Percentiles rank a stretch among this genome's conserved stretches.
Evolutionary conservation across 2,113 vertebrate species (phyloP).

Genomic region (Hypomesus transpacificus): DNA sequence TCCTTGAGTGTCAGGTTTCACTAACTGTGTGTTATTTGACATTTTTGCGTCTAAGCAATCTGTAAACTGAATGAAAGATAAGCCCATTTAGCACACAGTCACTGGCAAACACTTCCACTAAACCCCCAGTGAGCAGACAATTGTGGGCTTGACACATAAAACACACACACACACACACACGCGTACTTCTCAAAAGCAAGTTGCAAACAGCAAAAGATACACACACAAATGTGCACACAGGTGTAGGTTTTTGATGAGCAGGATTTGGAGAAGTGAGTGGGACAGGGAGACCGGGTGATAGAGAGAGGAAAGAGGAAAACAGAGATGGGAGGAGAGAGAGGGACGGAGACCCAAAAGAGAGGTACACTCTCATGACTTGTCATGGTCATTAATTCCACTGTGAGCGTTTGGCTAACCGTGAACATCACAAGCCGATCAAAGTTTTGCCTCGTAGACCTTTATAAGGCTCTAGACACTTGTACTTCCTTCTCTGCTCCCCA

Average conservation of each 20-base stretch:
- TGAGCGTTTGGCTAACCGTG: slow-evolving; percentile 1
- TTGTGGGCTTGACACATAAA: background rate
- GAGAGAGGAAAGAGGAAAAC: background rate
- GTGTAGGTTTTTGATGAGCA: too few relatives aligned
- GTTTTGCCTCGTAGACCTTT: background rate
- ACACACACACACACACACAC: slow-evolving; percentile 9
- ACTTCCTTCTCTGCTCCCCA: background rate
- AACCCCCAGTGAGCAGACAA: background rate
- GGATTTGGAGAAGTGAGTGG: background rate
- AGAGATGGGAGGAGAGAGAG: slow-evolving; percentile 8
- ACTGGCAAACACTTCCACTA: too few relatives aligned
- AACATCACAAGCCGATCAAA: slow-evolving; percentile 14
- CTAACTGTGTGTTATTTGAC: too few relatives aligned
- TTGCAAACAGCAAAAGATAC: background rate
- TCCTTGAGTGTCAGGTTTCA: too few relatives aligned
- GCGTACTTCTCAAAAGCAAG: background rate
- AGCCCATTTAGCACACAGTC: too few relatives aligned
- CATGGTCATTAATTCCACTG: slow-evolving; percentile 3
- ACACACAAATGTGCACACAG: too few relatives aligned
- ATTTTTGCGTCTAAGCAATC: too few relatives aligned
- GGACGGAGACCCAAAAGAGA: background rate
- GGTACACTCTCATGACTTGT: background rate
- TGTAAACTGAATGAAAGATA: too few relatives aligned
- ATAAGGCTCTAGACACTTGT: slow-evolving; percentile 1
- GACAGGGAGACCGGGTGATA: background rate